Conservation (phyloP, 2,113 vertebrate genomes). For the Meles meles region DNA sequence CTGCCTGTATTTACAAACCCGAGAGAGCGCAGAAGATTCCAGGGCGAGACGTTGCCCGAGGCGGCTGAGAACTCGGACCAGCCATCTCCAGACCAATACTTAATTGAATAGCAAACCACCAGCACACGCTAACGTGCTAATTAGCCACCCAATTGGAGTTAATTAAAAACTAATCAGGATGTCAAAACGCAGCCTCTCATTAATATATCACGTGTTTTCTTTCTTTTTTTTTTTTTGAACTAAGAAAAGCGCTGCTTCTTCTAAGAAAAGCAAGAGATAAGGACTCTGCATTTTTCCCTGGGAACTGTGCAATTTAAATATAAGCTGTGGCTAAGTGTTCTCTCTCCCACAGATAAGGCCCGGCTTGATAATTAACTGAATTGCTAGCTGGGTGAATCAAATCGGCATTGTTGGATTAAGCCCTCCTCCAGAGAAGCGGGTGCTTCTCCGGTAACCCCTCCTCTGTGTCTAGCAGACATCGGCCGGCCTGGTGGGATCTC, state of each 20-base stretch:
- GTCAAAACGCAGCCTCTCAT: constrained; percentile 18
- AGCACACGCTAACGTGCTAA: constrained; percentile 16
- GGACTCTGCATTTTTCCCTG: not conserved
- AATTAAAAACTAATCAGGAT: constrained; percentile 66
- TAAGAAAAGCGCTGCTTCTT: not conserved
- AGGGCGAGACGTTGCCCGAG: constrained; percentile 15
- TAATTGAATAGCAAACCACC: constrained; percentile 25
- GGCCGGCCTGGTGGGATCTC: not conserved
- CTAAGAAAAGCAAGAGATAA: constrained; percentile 13
- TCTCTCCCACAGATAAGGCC: constrained; percentile 18
- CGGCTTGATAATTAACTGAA: constrained; percentile 23
- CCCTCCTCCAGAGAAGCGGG: not conserved
- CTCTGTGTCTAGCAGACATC: not conserved
- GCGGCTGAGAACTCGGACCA: not conserved
- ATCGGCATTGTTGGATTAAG: not conserved
- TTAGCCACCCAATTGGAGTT: constrained; percentile 47
- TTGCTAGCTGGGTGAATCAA: not conserved
- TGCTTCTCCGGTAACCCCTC: not conserved
- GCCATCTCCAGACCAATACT: constrained; percentile 33
- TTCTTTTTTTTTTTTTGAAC: not conserved
- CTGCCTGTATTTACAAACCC: constrained; percentile 51
- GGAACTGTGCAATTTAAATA: constrained; percentile 1
- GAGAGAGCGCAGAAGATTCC: constrained; percentile 38
- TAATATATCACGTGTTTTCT: not conserved
- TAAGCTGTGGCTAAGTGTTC: not conserved